Evolutionary conservation across 2,888 invertebrate species (phyloP), one percentile per base, ranked within the genome.

Genomic region (Zygogramma bicolorata): DNA sequence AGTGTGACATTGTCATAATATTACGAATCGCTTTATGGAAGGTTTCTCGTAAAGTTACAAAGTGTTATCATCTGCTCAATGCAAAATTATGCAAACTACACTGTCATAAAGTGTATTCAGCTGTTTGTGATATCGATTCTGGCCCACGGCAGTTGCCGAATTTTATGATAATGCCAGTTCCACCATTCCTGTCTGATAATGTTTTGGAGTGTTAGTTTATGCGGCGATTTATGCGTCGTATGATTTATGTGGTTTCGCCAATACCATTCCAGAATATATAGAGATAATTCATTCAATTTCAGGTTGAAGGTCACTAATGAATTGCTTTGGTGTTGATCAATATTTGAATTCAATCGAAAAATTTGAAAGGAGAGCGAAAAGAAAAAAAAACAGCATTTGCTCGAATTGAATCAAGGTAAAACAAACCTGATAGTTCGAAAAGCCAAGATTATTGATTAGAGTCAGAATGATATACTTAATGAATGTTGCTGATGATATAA

Each of bases 81-180:
- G 46, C 20, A 29, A 46, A 63, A 46, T 63, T 42, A 63, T 46
- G 63, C 27, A 27, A 46, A 62, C 63, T 31, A 46, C 46, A 22
- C 40, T 15, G 46, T 31, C 63, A 63, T 63, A 63, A 63, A 63
- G 63, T 63, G 46, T 63, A 63, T 46, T 62, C 42, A 62, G 42
- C 62, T 63, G 63, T 46, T 20, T 25, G 46, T 46, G 53, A n/a
- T 53, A 53, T 53, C n/a, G 53, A 53, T 53, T 22, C 53, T 53
- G 22, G 53, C 53, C 53, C 53, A 53, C 53, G 53, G 53, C 53
- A 53, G 53, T 53, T 42, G 42, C 62, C 62, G 13, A 62, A 62
- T 42, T 62, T 63, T 27, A 46, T 40, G 63, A 22, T 42, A 63
- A 25, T 63, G 63, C 63, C 46, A 62, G 13, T 15, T 13, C 42